phyloP scores from a whole-genome alignment of 2,888 invertebrate genomes.

The Hanleya hanleyi region DNA sequence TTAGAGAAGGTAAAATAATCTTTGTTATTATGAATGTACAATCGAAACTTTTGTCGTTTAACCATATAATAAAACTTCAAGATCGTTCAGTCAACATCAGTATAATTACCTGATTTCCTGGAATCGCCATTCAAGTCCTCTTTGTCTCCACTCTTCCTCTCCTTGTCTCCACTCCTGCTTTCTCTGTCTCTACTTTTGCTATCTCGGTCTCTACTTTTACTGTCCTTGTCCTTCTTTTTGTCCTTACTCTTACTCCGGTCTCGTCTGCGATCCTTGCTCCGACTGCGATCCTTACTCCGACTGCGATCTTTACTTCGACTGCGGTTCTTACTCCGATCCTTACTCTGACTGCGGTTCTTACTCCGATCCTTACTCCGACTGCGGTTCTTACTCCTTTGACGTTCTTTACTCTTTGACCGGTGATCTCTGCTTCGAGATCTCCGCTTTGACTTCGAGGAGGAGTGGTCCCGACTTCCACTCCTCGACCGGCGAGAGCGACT shows the following conservation, averaged over 20 bases:
- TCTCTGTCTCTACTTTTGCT: not conserved
- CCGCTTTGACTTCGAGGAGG: constrained; percentile 11
- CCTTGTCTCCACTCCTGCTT: not conserved
- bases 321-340: not conserved
- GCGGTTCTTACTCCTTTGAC: not conserved
- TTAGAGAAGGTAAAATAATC: too few species aligned
- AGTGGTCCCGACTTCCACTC: constrained; percentile 10
- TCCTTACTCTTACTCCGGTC: not conserved
- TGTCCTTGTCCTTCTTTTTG: not conserved
- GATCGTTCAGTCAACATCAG: too few species aligned
- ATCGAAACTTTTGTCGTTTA: too few species aligned
- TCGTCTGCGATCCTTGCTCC: not conserved
- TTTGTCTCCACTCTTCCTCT: not conserved
- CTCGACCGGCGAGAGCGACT: constrained; percentile 14
- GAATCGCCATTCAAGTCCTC: too few species aligned
- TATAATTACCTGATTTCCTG: too few species aligned
- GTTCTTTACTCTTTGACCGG: constrained; percentile 29
- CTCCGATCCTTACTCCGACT: not conserved
- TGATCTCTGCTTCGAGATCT: constrained; percentile 43
- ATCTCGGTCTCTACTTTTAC: not conserved
- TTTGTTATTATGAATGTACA: too few species aligned
- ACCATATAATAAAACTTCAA: too few species aligned
- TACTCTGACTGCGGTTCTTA: not conserved
- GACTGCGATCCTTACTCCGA: not conserved
- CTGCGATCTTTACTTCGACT: constrained; percentile 24